A percentile compares a stretch with the other conserved stretches of the same genome.
These are phyloP conservation scores for Rhynchotus rufescens DNA, from an alignment of 2,797 vertebrate genomes.

Conservation along the genomic window DNA sequence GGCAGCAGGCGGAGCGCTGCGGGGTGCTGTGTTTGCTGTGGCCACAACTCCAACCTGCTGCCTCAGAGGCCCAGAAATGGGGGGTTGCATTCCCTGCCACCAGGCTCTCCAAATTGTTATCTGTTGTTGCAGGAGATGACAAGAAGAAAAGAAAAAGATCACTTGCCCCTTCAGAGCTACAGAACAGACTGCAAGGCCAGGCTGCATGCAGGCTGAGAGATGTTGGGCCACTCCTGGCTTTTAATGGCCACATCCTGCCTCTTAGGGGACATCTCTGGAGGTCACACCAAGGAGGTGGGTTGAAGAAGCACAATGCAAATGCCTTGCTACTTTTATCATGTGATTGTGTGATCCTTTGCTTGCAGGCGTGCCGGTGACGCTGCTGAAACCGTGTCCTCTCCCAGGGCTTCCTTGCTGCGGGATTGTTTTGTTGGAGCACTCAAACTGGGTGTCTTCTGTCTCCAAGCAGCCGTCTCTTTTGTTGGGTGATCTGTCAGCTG, in stretches of 20 bases:
- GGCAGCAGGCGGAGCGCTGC: not conserved
- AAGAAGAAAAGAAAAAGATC: not conserved
- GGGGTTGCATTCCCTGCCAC: not conserved
- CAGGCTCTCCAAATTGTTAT: not conserved
- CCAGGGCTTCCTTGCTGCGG: not conserved
- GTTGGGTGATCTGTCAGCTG: constrained; percentile 9
- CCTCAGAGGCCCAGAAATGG: not conserved
- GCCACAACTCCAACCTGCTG: not conserved
- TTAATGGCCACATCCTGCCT: not conserved
- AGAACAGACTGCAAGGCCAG: not conserved
- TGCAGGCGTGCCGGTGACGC: not conserved
- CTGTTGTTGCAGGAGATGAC: not conserved
- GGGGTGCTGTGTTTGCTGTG: not conserved
- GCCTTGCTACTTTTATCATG: not conserved
- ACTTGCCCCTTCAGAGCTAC: not conserved
- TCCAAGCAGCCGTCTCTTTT: not conserved
- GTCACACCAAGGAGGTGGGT: not conserved
- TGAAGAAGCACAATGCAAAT: not conserved
- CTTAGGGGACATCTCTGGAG: not conserved
- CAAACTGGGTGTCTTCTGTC: not conserved
- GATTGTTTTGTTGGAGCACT: not conserved
- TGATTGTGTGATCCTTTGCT: not conserved
- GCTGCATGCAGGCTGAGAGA: not conserved
- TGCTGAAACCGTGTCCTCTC: not conserved
- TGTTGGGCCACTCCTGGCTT: rapidly evolving